phyloP scores from a whole-genome alignment of 2,888 invertebrate species.

The Sthenelais limicola region DNA sequence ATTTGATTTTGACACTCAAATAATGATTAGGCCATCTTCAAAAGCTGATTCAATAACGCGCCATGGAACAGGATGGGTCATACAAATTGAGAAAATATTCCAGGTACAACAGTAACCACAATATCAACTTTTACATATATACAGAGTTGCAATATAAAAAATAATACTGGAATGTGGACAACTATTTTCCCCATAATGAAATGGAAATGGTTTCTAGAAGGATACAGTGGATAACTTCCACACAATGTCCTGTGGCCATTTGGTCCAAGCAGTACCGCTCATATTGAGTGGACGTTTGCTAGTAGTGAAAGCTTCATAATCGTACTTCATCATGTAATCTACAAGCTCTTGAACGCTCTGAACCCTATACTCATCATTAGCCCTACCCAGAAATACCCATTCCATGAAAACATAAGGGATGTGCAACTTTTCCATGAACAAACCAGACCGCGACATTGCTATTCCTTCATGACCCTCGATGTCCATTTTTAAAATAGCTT shows the following conservation, averaged over 20 bases:
- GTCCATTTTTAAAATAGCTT: slow-evolving; percentile 43
- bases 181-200: no score
- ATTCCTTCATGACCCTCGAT: slow-evolving; percentile 43
- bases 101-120: no score
- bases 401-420: slow-evolving; percentile 41
- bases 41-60: no score
- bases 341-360: slow-evolving; percentile 30
- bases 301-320: slow-evolving; percentile 18
- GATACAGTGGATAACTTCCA: slow-evolving; percentile 36
- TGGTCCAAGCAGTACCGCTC: slow-evolving; percentile 2
- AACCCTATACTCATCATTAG: slow-evolving; percentile 27
- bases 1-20: no score
- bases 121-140: no score
- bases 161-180: no score
- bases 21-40: no score
- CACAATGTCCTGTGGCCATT: slow-evolving; percentile 40
- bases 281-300: slow-evolving; percentile 3
- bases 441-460: slow-evolving; percentile 32
- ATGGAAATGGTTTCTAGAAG: no score
- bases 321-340: slow-evolving; percentile 32
- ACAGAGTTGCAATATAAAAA: no score
- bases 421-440: slow-evolving; percentile 38
- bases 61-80: no score
- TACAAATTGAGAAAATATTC: no score
- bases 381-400: slow-evolving; percentile 33